These are phyloP conservation scores for Pherbina coryleti DNA, from an alignment of 2,888 invertebrate species.

Conservation along the genomic window DNA sequence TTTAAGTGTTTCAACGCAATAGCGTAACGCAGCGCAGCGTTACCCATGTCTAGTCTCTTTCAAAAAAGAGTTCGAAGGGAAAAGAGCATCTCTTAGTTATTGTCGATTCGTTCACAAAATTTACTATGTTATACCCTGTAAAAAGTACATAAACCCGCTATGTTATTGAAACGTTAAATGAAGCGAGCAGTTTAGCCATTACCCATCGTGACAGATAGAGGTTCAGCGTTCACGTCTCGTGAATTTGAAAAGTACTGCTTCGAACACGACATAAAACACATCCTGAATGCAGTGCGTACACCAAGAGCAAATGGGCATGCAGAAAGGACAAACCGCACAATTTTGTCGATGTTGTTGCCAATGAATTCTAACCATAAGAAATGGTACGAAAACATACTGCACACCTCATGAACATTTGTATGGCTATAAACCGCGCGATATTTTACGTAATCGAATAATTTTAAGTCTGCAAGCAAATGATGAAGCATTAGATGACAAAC, in stretches of 20 bases:
- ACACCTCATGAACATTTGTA: slow-evolving; percentile 25
- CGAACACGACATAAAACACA: slow-evolving; percentile 47
- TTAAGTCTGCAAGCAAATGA: neutral
- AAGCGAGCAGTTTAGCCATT: slow-evolving; percentile 43
- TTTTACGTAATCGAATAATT: slow-evolving; percentile 22
- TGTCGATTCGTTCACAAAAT: slow-evolving; percentile 43
- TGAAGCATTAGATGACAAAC: neutral
- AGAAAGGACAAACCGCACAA: slow-evolving; percentile 32
- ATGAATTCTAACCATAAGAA: neutral
- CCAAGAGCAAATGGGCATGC: slow-evolving; percentile 48
- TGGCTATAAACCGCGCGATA: slow-evolving; percentile 16
- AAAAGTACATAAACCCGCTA: slow-evolving; percentile 37
- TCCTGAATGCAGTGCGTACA: slow-evolving; percentile 48
- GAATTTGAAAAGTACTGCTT: slow-evolving; percentile 47
- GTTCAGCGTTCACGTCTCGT: slow-evolving; percentile 50
- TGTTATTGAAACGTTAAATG: slow-evolving; percentile 28
- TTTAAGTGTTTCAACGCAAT: too few relatives aligned
- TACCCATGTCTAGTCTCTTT: too few relatives aligned
- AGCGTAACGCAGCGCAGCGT: too few relatives aligned
- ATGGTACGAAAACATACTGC: slow-evolving; percentile 25
- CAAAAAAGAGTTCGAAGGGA: slow-evolving; percentile 19
- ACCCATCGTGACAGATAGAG: slow-evolving; percentile 51
- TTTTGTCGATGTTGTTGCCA: slow-evolving; percentile 25
- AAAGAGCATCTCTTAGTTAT: slow-evolving; percentile 38
- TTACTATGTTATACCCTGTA: slow-evolving; percentile 30